Evolutionary conservation across 2,888 invertebrate genomes (phyloP), one percentile per base, ranked within the genome.

Genomic region (Calameuta idolon): DNA sequence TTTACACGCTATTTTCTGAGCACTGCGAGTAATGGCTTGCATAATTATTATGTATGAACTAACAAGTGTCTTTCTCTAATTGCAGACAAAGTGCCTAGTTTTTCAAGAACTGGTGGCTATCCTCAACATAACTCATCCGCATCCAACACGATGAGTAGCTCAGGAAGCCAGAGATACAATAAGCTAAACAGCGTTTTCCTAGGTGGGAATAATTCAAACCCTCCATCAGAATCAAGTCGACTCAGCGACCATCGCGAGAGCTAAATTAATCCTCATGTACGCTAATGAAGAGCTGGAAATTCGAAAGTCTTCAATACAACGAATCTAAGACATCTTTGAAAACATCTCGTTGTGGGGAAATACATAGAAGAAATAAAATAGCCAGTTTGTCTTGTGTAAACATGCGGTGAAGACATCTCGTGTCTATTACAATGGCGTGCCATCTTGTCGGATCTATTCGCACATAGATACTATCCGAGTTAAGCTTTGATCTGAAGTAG

Each of bases 81-180:
- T 84, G 33, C 85, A 91, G 91, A 91, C 80, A 90, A 91, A 87
- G 87, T 91, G 86, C 89, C 91, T 80, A 88, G 87, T 77, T 91
- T 91, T 79, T 83, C 90, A 74, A 88, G 90, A 83, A 87, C 87
- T 34, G 87, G 83, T 74, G 89, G 85, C 55, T 90, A 91, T 77
- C 86, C 88, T 35, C 90, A 90, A 82, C 91, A 91, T 82, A 91
- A 89, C 81, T 90, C 90, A 34, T 90, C 91, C 75, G 87, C 88
- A 30, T 90, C 91, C 74, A 91, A 91, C 79, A 91, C 91, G 37
- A 89, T 91, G 87, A 89, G 90, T 81, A 91, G 90, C 81, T 90
- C 91, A 23, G 88, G 89, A 75, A 91, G 90, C 79, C 91, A 91
- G 81, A 87, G 90, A 84, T 91, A 91, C 84, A 91, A 91, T 81